Evolutionary conservation across 2,113 vertebrate genomes (phyloP).

Genomic region (Cettia cetti): DNA sequence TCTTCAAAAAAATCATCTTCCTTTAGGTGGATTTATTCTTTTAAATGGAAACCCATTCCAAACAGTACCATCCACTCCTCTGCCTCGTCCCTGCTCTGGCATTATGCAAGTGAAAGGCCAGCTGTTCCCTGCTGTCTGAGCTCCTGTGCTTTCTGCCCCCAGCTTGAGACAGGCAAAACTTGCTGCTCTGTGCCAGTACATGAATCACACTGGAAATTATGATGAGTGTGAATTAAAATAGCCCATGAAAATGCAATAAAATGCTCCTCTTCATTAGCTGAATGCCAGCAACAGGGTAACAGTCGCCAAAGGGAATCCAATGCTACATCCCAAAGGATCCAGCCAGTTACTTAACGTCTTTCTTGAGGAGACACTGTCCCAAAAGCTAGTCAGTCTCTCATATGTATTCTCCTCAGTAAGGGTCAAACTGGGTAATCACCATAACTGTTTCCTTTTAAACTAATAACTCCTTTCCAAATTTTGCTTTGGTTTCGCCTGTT

Average conservation of each 20-base stretch:
- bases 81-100: not conserved
- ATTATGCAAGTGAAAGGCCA: not conserved
- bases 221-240: not conserved
- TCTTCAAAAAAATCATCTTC: not conserved
- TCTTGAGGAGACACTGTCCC: not conserved
- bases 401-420: not conserved
- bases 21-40: not conserved
- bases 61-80: not conserved
- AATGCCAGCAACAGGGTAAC: not conserved
- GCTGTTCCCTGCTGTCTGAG: not conserved
- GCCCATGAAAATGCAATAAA: not conserved
- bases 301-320: not conserved
- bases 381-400: not conserved
- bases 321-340: not conserved
- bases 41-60: not conserved
- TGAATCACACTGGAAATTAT: conserved; percentile 14
- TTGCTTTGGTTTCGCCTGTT: not conserved
- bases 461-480: not conserved
- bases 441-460: not conserved
- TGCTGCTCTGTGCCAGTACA: not conserved
- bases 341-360: not conserved
- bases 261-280: not conserved
- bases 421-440: not conserved
- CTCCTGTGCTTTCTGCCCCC: not conserved
- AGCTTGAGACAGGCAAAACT: not conserved